These are phyloP conservation scores for Galaxias olidus DNA, from an alignment of 2,797 vertebrate species.

Conservation along the genomic window DNA sequence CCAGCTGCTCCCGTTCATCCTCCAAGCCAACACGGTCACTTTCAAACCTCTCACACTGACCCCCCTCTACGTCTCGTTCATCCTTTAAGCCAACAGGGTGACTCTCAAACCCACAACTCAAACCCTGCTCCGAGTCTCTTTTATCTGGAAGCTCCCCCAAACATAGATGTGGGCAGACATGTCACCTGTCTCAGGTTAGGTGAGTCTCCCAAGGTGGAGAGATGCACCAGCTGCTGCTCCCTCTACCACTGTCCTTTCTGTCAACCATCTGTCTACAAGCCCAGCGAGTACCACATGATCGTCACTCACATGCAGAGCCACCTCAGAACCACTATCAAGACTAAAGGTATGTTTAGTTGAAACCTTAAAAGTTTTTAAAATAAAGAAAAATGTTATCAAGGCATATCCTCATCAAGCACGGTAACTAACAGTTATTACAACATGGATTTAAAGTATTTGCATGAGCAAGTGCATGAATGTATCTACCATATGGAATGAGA, in stretches of 20 bases:
- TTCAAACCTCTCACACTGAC: no score
- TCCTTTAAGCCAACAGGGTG: no score
- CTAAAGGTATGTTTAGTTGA: not conserved
- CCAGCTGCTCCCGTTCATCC: no score
- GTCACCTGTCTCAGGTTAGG: slow-evolving; percentile 4
- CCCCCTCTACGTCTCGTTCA: no score
- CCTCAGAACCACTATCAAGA: not conserved
- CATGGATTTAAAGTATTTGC: no score
- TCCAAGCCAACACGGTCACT: no score
- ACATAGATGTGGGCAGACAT: not conserved
- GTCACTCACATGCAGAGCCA: slow-evolving; percentile 9
- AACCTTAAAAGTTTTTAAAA: not conserved
- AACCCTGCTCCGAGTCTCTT: no score
- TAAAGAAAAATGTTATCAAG: not conserved
- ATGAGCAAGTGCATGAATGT: no score
- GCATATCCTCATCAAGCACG: not conserved
- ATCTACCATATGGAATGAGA: no score
- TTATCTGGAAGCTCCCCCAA: no score
- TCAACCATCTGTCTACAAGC: slow-evolving; percentile 8
- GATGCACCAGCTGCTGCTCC: slow-evolving; percentile 6
- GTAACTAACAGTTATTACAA: no score
- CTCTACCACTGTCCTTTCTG: slow-evolving; percentile 20
- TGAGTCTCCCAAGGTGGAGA: slow-evolving; percentile 6
- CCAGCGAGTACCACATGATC: slow-evolving; percentile 11
- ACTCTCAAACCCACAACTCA: no score